Evolutionary conservation across 2,113 vertebrate genomes (phyloP).

Genomic region (Craseonycteris thonglongyai): DNA sequence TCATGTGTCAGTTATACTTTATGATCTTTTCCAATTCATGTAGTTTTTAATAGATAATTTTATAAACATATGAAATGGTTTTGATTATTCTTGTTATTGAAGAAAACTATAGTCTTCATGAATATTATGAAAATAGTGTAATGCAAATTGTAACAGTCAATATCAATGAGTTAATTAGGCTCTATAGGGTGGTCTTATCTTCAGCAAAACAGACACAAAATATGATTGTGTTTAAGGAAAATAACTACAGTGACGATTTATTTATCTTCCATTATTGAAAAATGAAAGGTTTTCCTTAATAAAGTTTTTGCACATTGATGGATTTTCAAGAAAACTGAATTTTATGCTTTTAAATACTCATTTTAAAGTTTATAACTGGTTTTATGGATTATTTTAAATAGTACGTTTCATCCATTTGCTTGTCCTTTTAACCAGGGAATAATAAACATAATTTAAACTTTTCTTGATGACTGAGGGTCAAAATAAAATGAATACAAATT

Average conservation of each 20-base stretch:
- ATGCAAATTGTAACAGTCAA: conserved; percentile 39
- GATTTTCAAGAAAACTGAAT: conserved; percentile 36
- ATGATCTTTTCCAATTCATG: not conserved
- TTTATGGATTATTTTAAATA: conserved; percentile 40
- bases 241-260: conserved; percentile 32
- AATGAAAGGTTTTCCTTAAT: conserved; percentile 43
- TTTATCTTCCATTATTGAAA: conserved; percentile 39
- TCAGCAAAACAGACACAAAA: conserved; percentile 62
- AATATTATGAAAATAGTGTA: conserved; percentile 14
- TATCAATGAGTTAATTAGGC: conserved; percentile 42
- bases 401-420: not conserved
- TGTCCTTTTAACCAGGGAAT: not conserved
- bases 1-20: not conserved
- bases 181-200: conserved; percentile 65
- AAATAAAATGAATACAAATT: conserved; percentile 38
- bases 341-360: conserved; percentile 16
- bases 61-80: not conserved
- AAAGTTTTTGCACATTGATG: conserved; percentile 13
- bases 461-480: conserved; percentile 16
- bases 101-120: not conserved
- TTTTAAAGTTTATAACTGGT: not conserved
- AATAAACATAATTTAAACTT: conserved; percentile 25
- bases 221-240: conserved; percentile 52
- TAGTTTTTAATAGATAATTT: not conserved
- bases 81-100: not conserved